Percentiles rank a stretch among this genome's conserved stretches.
Evolutionary conservation across 2,113 vertebrate species (phyloP).

Genomic region (Toxostoma redivivum): DNA sequence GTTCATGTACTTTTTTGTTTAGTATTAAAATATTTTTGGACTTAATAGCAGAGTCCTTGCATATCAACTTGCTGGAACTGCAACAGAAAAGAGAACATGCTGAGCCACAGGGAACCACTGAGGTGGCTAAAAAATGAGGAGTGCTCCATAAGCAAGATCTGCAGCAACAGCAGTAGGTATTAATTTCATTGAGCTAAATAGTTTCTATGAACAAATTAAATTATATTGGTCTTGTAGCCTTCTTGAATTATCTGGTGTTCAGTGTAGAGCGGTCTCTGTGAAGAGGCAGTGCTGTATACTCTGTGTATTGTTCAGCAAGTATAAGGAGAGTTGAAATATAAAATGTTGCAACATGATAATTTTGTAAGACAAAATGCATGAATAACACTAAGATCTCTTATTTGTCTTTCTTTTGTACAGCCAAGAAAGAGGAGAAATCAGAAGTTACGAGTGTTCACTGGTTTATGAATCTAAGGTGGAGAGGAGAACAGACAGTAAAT

Average conservation of each 20-base stretch:
- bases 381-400: not conserved
- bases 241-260: not conserved
- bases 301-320: not conserved
- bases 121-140: not conserved
- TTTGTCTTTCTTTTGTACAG: constrained; percentile 58
- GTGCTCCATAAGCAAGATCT: not conserved
- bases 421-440: constrained; percentile 46
- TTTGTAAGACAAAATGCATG: not conserved
- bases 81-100: not conserved
- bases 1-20: not conserved
- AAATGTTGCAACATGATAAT: not conserved
- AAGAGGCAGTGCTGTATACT: not conserved
- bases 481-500: not conserved
- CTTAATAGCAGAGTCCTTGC: not conserved
- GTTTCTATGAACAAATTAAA: not conserved
- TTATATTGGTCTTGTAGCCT: not conserved
- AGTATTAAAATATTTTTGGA: not conserved
- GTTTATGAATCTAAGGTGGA: constrained; percentile 56
- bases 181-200: not conserved
- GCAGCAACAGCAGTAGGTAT: not conserved
- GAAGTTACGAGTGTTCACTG: constrained; percentile 13
- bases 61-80: not conserved
- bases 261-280: not conserved
- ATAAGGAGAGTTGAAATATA: not conserved
- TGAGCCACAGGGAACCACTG: not conserved